phyloP scores from a whole-genome alignment of 1,140 invertebrate genomes.

The Drosophila repleta region DNA sequence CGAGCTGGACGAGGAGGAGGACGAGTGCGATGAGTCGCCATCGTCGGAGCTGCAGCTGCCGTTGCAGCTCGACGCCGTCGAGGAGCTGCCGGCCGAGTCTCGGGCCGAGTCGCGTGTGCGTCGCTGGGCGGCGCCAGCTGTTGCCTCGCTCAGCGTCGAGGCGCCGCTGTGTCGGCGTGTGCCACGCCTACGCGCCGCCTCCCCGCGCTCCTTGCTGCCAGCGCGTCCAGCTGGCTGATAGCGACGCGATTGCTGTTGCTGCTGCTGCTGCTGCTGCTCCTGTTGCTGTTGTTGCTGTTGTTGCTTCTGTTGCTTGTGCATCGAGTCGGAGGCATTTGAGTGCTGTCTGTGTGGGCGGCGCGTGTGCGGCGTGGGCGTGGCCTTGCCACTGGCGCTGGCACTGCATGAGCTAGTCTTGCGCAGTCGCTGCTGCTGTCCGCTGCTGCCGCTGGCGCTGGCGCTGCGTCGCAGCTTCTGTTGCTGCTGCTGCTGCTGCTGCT shows the following conservation, averaged over 20 bases:
- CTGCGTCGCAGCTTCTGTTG: slow-evolving; percentile 46
- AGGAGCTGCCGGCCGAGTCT: slow-evolving; percentile 56
- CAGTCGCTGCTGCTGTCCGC: slow-evolving; percentile 43
- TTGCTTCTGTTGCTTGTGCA: slow-evolving; percentile 18
- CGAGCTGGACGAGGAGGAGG: slow-evolving; percentile 84
- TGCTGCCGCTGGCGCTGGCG: slow-evolving; percentile 30
- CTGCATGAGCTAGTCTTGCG: slow-evolving; percentile 78
- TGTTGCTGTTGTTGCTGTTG: slow-evolving; percentile 18
- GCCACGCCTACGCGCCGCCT: slow-evolving; percentile 39
- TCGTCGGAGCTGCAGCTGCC: slow-evolving; percentile 85
- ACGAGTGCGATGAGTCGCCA: slow-evolving; percentile 85
- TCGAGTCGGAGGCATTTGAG: slow-evolving; percentile 38
- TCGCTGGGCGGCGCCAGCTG: slow-evolving; percentile 15
- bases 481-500: slow-evolving; percentile 26
- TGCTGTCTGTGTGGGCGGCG: slow-evolving; percentile 38
- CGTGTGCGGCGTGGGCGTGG: slow-evolving; percentile 36
- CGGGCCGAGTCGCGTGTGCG: background rate
- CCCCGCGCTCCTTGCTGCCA: slow-evolving; percentile 46
- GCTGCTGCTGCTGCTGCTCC: slow-evolving; percentile 10
- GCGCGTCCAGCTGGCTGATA: slow-evolving; percentile 37
- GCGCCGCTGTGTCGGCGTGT: slow-evolving; percentile 61
- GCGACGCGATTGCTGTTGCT: slow-evolving; percentile 31
- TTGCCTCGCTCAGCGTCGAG: slow-evolving; percentile 51
- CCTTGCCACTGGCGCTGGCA: slow-evolving; percentile 45
- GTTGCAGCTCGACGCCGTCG: slow-evolving; percentile 70